phyloP scores from a whole-genome alignment of 2,888 invertebrate species.

The Epinotia bilunana region DNA sequence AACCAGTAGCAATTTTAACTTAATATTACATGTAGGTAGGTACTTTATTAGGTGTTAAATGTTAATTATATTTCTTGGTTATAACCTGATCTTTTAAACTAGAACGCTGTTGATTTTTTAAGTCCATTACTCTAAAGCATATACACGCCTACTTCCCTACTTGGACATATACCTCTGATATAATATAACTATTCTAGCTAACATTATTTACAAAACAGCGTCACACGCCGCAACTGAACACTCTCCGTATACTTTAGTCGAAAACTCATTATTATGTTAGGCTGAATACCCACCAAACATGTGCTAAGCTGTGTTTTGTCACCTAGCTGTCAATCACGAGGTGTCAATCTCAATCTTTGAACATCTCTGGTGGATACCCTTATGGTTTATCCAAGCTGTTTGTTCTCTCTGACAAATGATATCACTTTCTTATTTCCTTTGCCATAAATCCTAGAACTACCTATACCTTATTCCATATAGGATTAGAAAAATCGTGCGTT shows the following conservation, averaged over 20 bases:
- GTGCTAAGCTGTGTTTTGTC: background rate
- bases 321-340: too few relatives aligned
- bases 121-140: slow-evolving; percentile 24
- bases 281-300: too few relatives aligned
- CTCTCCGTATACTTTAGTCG: slow-evolving; percentile 32
- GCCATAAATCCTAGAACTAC: background rate
- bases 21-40: background rate
- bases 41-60: background rate
- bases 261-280: background rate
- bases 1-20: background rate
- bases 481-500: too few relatives aligned
- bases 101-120: background rate
- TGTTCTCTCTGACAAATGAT: background rate
- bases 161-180: slow-evolving; percentile 18
- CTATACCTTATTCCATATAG: too few relatives aligned
- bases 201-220: slow-evolving; percentile 39
- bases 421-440: slow-evolving; percentile 4
- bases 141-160: slow-evolving; percentile 35
- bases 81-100: background rate
- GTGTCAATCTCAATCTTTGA: too few relatives aligned
- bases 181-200: slow-evolving; percentile 15
- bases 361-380: too few relatives aligned
- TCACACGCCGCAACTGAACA: slow-evolving; percentile 39
- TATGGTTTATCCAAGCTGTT: background rate
- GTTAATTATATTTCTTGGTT: background rate